Conservation (phyloP, 2,797 vertebrate species). For the Cyprinodon diabolis region DNA sequence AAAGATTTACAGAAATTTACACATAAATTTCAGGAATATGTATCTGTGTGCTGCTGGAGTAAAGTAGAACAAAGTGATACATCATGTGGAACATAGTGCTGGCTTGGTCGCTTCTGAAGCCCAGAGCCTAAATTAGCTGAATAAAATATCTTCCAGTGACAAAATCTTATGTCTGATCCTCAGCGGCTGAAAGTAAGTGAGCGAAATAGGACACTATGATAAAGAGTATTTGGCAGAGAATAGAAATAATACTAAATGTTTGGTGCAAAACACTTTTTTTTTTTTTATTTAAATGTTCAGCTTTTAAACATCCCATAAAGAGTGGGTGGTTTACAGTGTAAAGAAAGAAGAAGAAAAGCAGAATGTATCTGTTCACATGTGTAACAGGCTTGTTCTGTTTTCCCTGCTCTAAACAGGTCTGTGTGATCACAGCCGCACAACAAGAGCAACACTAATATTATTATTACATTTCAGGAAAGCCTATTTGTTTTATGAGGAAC, state of each 20-base stretch:
- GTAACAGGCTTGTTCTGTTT: constrained; percentile 48
- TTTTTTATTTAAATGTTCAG: constrained; percentile 39
- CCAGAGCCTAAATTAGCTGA: constrained; percentile 65
- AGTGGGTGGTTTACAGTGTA: constrained; percentile 47
- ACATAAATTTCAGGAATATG: constrained; percentile 46
- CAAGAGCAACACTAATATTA: constrained; percentile 59
- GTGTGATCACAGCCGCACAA: constrained; percentile 59
- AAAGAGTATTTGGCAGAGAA: constrained; percentile 31
- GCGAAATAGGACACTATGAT: constrained; percentile 58
- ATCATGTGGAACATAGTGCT: constrained; percentile 59
- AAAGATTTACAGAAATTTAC: constrained; percentile 24
- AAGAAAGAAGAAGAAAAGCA: constrained; percentile 32
- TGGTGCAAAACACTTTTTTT: constrained; percentile 31
- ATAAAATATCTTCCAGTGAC: constrained; percentile 62
- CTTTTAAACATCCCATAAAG: constrained; percentile 37
- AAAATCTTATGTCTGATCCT: constrained; percentile 56
- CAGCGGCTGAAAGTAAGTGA: constrained; percentile 46
- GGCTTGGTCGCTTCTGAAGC: constrained; percentile 60
- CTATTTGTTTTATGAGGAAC: constrained; percentile 27
- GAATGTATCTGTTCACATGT: constrained; percentile 38
- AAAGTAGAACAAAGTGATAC: constrained; percentile 72
- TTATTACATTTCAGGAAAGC: constrained; percentile 38
- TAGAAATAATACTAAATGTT: constrained; percentile 2
- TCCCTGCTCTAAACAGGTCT: constrained; percentile 42
- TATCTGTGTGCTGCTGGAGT: constrained; percentile 50